Evolutionary conservation across 2,888 invertebrate species (phyloP).

Genomic region (Xestoiulus laeticollis): DNA sequence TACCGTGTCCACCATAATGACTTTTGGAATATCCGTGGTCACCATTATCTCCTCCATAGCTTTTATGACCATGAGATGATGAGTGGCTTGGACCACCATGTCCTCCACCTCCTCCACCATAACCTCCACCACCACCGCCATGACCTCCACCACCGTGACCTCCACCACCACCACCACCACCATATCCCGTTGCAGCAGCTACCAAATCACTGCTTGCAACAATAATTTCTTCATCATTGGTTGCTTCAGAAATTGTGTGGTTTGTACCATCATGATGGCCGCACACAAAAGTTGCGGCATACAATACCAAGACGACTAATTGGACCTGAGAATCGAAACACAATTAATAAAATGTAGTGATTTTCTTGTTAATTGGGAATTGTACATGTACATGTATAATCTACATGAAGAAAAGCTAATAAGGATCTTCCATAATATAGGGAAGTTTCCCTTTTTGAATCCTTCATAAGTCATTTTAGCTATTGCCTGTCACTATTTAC

Average conservation of each 20-base stretch:
- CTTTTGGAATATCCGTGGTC: conserved; percentile 62
- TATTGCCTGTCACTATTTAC: too few species aligned
- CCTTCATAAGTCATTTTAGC: too few species aligned
- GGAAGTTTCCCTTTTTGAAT: too few species aligned
- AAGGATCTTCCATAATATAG: too few species aligned
- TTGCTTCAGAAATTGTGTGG: background rate
- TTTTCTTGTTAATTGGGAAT: too few species aligned
- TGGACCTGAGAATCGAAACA: background rate
- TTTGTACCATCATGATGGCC: background rate
- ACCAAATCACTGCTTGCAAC: background rate
- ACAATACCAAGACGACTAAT: background rate
- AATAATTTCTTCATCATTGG: background rate
- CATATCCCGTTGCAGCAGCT: conserved; percentile 45
- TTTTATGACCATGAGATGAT: conserved; percentile 68
- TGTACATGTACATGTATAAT: too few species aligned
- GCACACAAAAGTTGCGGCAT: background rate
- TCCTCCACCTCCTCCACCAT: conserved; percentile 46
- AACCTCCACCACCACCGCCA: conserved; percentile 54
- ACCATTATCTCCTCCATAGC: conserved; percentile 69
- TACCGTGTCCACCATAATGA: conserved; percentile 54
- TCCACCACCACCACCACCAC: conserved; percentile 36
- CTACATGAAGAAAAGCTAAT: too few species aligned
- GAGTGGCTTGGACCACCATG: conserved; percentile 59
- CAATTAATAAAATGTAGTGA: too few species aligned
- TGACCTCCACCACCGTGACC: conserved; percentile 23